phyloP scores from a whole-genome alignment of 2,113 vertebrate species.

The Irena cyanogastra region DNA sequence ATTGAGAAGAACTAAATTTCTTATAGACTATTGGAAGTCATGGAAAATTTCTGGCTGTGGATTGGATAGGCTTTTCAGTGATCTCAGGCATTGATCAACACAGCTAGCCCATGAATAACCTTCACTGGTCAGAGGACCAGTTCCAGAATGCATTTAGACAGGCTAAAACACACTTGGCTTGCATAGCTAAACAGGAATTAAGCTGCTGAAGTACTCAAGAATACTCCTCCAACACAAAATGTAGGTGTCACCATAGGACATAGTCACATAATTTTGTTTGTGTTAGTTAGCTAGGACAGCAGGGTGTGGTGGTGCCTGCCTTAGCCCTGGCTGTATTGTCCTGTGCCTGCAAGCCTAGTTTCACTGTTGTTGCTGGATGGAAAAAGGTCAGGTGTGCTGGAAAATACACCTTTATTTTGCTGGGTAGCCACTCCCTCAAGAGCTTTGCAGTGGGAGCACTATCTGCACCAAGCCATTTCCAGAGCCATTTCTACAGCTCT shows the following conservation, averaged over 20 bases:
- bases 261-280: not conserved
- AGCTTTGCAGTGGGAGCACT: not conserved
- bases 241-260: not conserved
- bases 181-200: not conserved
- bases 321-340: not conserved
- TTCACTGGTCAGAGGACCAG: not conserved
- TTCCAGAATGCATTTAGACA: not conserved
- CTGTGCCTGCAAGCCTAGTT: not conserved
- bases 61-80: not conserved
- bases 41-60: not conserved
- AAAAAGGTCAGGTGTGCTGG: not conserved
- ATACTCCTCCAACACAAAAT: not conserved
- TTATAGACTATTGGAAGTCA: not conserved
- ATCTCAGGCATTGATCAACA: not conserved
- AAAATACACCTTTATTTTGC: not conserved
- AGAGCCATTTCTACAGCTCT: not conserved
- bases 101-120: not conserved
- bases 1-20: not conserved
- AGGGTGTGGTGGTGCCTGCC: not conserved
- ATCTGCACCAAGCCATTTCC: not conserved
- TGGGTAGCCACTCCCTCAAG: not conserved
- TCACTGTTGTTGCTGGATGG: not conserved
- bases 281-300: not conserved
- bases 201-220: not conserved
- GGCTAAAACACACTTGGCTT: not conserved